Evolutionary conservation across 2,113 vertebrate species (phyloP).

Genomic region (Platysteira castanea): DNA sequence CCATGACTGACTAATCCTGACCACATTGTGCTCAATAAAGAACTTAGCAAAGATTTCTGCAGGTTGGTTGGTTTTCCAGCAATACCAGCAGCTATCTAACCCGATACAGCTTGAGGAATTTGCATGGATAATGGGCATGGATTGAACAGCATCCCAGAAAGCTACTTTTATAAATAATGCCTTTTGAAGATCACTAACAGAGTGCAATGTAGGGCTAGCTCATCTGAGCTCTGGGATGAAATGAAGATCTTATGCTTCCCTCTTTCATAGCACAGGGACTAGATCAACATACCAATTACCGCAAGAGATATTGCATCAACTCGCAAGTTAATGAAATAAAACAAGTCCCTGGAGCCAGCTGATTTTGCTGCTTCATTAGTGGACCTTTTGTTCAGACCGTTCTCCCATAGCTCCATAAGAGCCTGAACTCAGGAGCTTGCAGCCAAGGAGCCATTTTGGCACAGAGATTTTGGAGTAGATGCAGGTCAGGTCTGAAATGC

Average conservation of each 20-base stretch:
- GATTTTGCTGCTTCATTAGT: conserved; percentile 53
- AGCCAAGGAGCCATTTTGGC: not conserved
- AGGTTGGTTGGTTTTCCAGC: conserved; percentile 54
- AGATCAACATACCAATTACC: conserved; percentile 55
- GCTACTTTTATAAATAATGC: conserved; percentile 47
- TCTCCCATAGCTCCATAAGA: not conserved
- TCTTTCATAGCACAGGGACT: conserved; percentile 42
- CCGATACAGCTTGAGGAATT: conserved; percentile 48
- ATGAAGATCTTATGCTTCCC: conserved; percentile 22
- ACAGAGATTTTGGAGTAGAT: not conserved
- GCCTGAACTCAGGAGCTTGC: not conserved
- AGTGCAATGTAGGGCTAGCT: not conserved
- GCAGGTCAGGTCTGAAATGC: not conserved
- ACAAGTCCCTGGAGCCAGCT: conserved; percentile 16
- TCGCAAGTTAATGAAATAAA: conserved; percentile 68
- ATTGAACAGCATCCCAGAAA: conserved; percentile 45
- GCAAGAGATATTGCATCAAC: conserved; percentile 31
- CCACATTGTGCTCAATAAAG: conserved; percentile 60
- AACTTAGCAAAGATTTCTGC: conserved; percentile 44
- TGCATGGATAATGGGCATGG: conserved; percentile 52
- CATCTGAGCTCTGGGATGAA: conserved; percentile 22
- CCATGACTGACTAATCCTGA: conserved; percentile 61
- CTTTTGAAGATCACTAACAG: conserved; percentile 58
- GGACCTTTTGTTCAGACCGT: conserved; percentile 49
- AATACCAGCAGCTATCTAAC: conserved; percentile 52